phyloP scores from a whole-genome alignment of 2,888 invertebrate species.

The Polyommatus iphigenia region DNA sequence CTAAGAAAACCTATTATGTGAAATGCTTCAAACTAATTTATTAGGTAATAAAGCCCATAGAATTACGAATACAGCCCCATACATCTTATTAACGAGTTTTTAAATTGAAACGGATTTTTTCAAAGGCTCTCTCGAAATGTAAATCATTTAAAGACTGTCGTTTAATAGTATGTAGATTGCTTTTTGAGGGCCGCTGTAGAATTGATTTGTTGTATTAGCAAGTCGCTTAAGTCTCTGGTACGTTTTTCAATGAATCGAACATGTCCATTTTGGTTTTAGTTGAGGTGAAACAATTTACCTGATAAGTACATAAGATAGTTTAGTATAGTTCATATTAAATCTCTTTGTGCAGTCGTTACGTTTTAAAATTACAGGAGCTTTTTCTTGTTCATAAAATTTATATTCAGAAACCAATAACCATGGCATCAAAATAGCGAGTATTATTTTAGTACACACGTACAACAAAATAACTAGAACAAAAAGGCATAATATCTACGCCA shows the following conservation, averaged over 20 bases:
- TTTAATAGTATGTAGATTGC: conserved; percentile 17
- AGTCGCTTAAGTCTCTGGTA: conserved; percentile 6
- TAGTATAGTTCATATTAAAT: no score
- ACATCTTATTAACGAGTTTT: conserved; percentile 24
- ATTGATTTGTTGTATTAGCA: conserved; percentile 14
- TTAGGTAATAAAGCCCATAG: background rate
- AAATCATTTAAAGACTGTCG: conserved; percentile 16
- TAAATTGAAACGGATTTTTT: conserved; percentile 14
- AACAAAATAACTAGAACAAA: no score
- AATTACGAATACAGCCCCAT: background rate
- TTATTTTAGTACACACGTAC: no score
- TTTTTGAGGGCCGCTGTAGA: conserved; percentile 8
- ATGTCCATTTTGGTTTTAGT: background rate
- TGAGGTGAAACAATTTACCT: background rate
- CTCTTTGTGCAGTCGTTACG: no score
- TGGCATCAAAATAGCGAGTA: no score
- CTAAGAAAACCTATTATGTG: background rate
- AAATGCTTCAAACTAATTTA: background rate
- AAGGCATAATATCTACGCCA: no score
- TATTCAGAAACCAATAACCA: no score
- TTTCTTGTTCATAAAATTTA: no score
- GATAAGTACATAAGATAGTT: background rate
- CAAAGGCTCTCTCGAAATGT: conserved; percentile 11
- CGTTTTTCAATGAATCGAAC: background rate
- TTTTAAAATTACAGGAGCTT: no score